Evolutionary conservation across 1,140 invertebrate genomes (phyloP).

Genomic region (Meloidogyne hapla): DNA sequence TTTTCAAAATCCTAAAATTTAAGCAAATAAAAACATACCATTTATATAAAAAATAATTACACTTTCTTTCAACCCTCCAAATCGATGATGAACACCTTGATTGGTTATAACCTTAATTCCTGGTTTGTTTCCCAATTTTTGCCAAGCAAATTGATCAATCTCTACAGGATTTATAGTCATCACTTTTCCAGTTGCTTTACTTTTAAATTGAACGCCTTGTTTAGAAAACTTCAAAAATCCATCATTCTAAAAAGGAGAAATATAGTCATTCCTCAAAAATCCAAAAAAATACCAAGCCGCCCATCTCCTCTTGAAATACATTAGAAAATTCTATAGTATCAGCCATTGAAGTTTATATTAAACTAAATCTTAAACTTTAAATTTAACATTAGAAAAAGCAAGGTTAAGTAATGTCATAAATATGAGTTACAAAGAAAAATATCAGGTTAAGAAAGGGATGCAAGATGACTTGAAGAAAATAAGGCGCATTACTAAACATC

Average conservation of each 20-base stretch:
- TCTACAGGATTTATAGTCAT: conserved; percentile 76
- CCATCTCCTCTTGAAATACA: conserved; percentile 54
- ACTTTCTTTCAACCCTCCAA: conserved; percentile 87
- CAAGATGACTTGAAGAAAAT: too few relatives aligned
- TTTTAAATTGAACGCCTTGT: conserved; percentile 87
- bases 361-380: too few relatives aligned
- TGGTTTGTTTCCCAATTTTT: conserved; percentile 83
- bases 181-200: conserved; percentile 93
- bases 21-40: too few relatives aligned
- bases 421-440: too few relatives aligned
- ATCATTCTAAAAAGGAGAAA: too few relatives aligned
- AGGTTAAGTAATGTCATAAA: too few relatives aligned
- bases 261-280: too few relatives aligned
- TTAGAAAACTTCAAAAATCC: conserved; percentile 88
- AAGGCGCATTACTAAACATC: too few relatives aligned
- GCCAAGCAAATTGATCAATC: conserved; percentile 86
- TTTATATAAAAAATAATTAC: conserved; percentile 69
- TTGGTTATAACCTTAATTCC: conserved; percentile 86
- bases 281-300: conserved; percentile 44
- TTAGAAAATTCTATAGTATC: conserved; percentile 45
- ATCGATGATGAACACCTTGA: conserved; percentile 84
- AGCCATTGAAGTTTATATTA: too few relatives aligned
- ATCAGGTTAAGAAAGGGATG: too few relatives aligned
- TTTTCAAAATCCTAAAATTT: conserved; percentile 83
- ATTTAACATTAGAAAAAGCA: too few relatives aligned